Conservation (phyloP, 2,113 vertebrate species). For the Alligator mississippiensis region DNA sequence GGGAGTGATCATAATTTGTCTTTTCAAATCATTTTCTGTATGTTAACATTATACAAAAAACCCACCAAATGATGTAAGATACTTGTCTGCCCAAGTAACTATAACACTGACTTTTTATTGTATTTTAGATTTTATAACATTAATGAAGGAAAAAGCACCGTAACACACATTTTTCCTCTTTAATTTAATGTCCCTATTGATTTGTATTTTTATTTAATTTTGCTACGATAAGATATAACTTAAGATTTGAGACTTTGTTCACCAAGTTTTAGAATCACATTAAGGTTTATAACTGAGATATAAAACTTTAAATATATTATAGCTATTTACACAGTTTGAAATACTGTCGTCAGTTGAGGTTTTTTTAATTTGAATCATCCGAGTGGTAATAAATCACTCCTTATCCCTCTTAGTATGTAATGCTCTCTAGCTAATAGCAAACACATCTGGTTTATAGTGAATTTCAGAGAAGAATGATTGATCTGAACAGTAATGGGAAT, state of each 20-base stretch:
- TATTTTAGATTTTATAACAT: background rate
- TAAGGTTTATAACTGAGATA: slow-evolving; percentile 41
- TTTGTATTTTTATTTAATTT: background rate
- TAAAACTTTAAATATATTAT: background rate
- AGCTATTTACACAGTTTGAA: slow-evolving; percentile 10
- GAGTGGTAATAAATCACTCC: slow-evolving; percentile 12
- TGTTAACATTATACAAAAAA: background rate
- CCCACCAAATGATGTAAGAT: background rate
- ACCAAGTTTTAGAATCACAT: slow-evolving; percentile 20
- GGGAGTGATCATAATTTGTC: background rate
- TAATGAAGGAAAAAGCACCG: background rate
- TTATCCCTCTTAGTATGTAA: background rate
- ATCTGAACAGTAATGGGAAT: background rate
- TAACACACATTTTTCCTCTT: background rate
- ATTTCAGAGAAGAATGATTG: background rate
- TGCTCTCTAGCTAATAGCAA: slow-evolving; percentile 9
- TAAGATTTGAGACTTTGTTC: background rate
- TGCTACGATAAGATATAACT: background rate
- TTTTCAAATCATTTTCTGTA: background rate
- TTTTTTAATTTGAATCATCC: slow-evolving; percentile 25
- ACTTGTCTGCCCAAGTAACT: background rate
- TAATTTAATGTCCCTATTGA: background rate
- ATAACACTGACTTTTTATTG: background rate
- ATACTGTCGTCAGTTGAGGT: background rate
- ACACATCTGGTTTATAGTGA: slow-evolving; percentile 9